phyloP scores from a whole-genome alignment of 2,797 vertebrate genomes.

The Danio aesculapii region DNA sequence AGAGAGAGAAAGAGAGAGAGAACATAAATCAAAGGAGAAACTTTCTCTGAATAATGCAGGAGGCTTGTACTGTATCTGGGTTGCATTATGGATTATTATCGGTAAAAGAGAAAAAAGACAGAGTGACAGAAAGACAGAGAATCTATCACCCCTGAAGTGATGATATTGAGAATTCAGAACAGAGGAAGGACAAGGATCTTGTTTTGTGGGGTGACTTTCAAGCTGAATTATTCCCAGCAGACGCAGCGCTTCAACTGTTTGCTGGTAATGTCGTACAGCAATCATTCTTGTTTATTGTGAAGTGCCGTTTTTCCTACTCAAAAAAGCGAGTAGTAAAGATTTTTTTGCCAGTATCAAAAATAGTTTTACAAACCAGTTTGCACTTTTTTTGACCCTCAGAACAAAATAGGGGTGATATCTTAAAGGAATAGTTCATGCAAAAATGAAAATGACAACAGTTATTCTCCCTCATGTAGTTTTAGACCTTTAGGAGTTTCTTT shows the following conservation, averaged over 20 bases:
- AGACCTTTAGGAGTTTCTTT: too few species aligned
- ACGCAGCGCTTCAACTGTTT: conserved; percentile 10
- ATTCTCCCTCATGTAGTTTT: too few species aligned
- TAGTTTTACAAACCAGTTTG: neutral
- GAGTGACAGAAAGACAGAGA: conserved; percentile 60
- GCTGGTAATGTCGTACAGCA: neutral
- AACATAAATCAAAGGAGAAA: conserved; percentile 66
- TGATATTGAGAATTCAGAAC: conserved; percentile 59
- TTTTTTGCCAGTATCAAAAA: too few species aligned
- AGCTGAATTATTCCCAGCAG: conserved; percentile 48
- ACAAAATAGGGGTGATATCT: neutral
- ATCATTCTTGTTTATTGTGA: conserved; percentile 3
- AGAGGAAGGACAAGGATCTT: conserved; percentile 53
- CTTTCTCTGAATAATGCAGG: conserved; percentile 66
- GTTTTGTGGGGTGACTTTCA: conserved; percentile 54
- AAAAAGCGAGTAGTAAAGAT: neutral
- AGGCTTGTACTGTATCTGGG: conserved; percentile 59
- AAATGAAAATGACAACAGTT: too few species aligned
- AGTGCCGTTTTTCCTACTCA: neutral
- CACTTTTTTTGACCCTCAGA: neutral
- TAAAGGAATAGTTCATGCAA: too few species aligned
- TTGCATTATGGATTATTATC: conserved; percentile 67
- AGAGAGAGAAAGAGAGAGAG: conserved; percentile 36
- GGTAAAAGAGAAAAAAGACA: conserved; percentile 60
- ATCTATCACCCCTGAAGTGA: conserved; percentile 58